Base-by-base conservation (phyloP, 2,888 invertebrate species). In the Byasa hedistus region DNA sequence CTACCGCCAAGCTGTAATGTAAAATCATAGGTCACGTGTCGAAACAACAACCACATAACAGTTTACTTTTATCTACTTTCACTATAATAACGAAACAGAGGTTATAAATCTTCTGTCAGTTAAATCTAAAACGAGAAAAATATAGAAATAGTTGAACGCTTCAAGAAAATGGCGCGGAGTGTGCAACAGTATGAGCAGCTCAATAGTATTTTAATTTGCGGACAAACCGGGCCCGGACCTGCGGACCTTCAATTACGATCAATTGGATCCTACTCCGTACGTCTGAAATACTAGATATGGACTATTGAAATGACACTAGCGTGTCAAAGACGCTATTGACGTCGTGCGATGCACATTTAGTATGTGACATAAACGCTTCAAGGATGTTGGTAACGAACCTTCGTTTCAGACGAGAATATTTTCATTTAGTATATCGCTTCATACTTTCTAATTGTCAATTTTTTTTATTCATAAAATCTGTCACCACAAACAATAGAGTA, bases 171-270 rank as follows among this genome's bases (percentile, higher is more conserved):
- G 15, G 15, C 7, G 36, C 15, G 17, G 19, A 3, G 52, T 15
- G 17, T 22, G 22, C 12, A 10, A 23, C 22, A 57, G 22, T 55
- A 65, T 32, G n/a, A 54, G 19, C 60, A 36, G 55, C 57, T 62
- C 57, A 62, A 66, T 66, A 54, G 54, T 44, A 66, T 57, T 66
- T 58, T 32, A 54, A 54, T 66, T 61, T 66, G 61, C 15, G 51
- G 17, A 65, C 57, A 32, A 60, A 44, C 44, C 44, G 24, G 24
- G 39, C 44, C 17, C 27, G 44, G 61, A 58, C 22, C 58, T 55
- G 54, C 22, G 52, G 64, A 58, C 63, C 32, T 63, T 59, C 66
- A 63, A 66, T 66, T 62, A 66, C 44, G 19, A 24, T 59, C 66
- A 63, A 66, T 66, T 66, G 66, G 51, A 56, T 32, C 23, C 63